Percentiles rank a stretch among this genome's conserved stretches.
These are phyloP conservation scores for Triplophysa tibetana DNA, from an alignment of 2,113 vertebrate species.

Conservation along the genomic window DNA sequence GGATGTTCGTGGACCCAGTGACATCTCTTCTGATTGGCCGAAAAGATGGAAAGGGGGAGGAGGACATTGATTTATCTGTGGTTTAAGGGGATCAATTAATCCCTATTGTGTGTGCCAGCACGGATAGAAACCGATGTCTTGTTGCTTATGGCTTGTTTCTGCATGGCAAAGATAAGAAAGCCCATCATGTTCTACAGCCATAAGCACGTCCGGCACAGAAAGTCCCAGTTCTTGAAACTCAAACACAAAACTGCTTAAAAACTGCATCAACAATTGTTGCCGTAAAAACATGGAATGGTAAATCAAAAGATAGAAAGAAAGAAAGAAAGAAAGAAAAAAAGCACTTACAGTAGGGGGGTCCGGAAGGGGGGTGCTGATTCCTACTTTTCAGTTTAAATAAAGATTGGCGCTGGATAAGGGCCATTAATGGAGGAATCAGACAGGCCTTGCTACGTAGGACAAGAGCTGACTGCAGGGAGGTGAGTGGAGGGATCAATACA, in stretches of 20 bases:
- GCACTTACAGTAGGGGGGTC: constrained; percentile 9
- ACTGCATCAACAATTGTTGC: no score
- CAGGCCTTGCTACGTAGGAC: constrained; percentile 81
- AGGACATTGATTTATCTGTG: constrained; percentile 80
- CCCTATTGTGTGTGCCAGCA: constrained; percentile 81
- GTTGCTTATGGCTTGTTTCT: constrained; percentile 78
- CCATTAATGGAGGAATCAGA: constrained; percentile 83
- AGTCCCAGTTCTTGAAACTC: not conserved
- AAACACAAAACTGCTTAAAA: not conserved
- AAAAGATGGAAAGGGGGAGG: constrained; percentile 61
- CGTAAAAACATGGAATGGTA: not conserved
- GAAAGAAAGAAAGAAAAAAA: not conserved
- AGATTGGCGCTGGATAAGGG: constrained; percentile 82
- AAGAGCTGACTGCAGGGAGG: constrained; percentile 82
- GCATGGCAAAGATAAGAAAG: constrained; percentile 72
- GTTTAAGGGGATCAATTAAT: constrained; percentile 84
- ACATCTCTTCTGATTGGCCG: constrained; percentile 65
- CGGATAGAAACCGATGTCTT: constrained; percentile 76
- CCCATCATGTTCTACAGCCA: constrained; percentile 60
- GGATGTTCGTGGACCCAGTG: constrained; percentile 65
- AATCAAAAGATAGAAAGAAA: not conserved
- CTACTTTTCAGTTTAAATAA: constrained; percentile 85
- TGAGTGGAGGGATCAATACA: constrained; percentile 79
- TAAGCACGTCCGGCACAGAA: constrained; percentile 5
- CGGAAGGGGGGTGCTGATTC: constrained; percentile 76